phyloP scores from a whole-genome alignment of 2,888 invertebrate species.

The Morpho deidamia region DNA sequence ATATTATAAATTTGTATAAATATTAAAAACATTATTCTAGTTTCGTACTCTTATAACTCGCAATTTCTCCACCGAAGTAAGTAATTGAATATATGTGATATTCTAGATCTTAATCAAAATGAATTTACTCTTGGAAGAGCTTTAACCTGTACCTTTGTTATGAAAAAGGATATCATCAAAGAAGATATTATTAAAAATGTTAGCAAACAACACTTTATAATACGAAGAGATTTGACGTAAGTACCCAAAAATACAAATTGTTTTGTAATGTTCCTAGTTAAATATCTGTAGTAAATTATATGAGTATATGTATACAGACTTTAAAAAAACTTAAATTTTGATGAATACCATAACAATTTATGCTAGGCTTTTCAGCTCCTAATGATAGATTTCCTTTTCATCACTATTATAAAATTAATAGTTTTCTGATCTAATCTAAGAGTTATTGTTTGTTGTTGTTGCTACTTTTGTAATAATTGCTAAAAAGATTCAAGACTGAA shows the following conservation, averaged over 20 bases:
- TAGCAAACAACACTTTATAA: constrained; percentile 82
- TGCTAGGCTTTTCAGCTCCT: too few species aligned
- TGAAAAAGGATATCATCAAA: constrained; percentile 62
- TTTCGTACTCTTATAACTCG: constrained; percentile 1
- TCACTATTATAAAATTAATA: too few species aligned
- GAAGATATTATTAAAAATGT: constrained; percentile 67
- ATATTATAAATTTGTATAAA: background rate
- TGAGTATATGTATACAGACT: too few species aligned
- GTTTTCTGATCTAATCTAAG: too few species aligned
- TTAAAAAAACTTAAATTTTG: too few species aligned
- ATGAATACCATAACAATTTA: too few species aligned
- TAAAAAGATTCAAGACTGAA: too few species aligned
- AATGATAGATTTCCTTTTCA: too few species aligned
- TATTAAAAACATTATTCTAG: background rate
- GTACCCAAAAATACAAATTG: constrained; percentile 28
- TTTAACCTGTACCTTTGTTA: constrained; percentile 64
- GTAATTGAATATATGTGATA: background rate
- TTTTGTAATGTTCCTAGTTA: too few species aligned
- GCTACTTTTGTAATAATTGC: too few species aligned
- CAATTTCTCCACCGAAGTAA: background rate
- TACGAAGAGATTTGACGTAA: constrained; percentile 69
- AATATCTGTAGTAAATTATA: too few species aligned
- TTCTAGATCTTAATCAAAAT: constrained; percentile 72
- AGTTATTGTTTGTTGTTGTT: too few species aligned
- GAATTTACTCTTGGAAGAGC: constrained; percentile 76